These are phyloP conservation scores for Hermetia illucens DNA, from an alignment of 1,140 invertebrate species.

Conservation along the genomic window DNA sequence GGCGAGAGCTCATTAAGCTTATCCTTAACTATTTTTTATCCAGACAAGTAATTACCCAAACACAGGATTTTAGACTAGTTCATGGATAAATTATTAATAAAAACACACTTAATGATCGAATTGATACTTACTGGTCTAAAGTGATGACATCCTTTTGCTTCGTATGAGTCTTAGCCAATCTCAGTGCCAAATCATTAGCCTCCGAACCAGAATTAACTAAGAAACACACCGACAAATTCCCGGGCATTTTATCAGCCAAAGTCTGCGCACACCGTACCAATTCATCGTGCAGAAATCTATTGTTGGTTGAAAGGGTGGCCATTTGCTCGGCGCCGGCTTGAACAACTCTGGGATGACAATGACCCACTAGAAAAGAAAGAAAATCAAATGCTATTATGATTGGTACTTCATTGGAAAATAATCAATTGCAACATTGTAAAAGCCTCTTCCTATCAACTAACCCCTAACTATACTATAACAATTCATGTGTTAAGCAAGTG, in stretches of 20 bases:
- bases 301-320: conserved; percentile 81
- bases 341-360: conserved; percentile 91
- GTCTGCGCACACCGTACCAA: conserved; percentile 80
- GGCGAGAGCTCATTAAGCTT: too few relatives aligned
- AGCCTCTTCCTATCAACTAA: neutral
- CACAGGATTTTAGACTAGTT: too few relatives aligned
- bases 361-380: conserved; percentile 61
- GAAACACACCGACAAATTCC: conserved; percentile 78
- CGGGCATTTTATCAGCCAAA: conserved; percentile 64
- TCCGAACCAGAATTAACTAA: conserved; percentile 99
- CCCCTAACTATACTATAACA: neutral
- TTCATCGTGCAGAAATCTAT: conserved; percentile 90
- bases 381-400: conserved; percentile 2
- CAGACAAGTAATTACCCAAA: too few relatives aligned
- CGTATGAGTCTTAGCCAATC: conserved; percentile 80
- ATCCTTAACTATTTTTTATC: too few relatives aligned
- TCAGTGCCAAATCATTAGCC: conserved; percentile 92
- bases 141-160: conserved; percentile 80
- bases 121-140: conserved; percentile 87
- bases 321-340: conserved; percentile 79
- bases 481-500: too few relatives aligned
- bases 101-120: too few relatives aligned
- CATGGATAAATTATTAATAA: too few relatives aligned
- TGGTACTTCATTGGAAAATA: neutral
- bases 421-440: neutral